Conservation (phyloP, 2,888 invertebrate genomes). For the Cybosia mesomella region DNA sequence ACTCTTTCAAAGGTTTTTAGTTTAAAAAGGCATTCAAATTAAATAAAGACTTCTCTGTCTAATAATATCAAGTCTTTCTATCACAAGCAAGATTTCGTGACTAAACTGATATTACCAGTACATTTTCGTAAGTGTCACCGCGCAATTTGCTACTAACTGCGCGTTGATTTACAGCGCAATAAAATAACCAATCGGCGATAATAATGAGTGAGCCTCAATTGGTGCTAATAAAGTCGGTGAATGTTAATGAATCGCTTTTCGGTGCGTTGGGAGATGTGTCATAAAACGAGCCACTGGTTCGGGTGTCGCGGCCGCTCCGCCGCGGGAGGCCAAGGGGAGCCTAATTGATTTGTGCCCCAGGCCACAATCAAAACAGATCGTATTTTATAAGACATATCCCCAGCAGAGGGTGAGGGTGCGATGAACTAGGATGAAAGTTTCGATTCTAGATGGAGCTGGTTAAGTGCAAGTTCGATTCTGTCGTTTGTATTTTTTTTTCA, state of each 20-base stretch:
- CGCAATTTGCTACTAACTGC: constrained; percentile 38
- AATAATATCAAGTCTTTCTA: constrained; percentile 10
- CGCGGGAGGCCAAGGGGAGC: constrained; percentile 76
- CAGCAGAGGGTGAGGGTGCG: constrained; percentile 76
- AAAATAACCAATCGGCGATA: constrained; percentile 65
- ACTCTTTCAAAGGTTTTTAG: neutral
- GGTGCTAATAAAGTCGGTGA: constrained; percentile 83
- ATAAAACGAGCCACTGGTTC: constrained; percentile 86
- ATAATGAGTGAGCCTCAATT: constrained; percentile 70
- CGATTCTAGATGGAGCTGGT: constrained; percentile 29
- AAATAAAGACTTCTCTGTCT: too few species aligned
- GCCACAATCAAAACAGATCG: constrained; percentile 88
- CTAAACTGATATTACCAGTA: constrained; percentile 2
- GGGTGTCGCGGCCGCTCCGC: constrained; percentile 76
- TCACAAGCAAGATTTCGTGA: constrained; percentile 5
- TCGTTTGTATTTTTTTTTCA: neutral
- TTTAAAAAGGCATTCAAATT: neutral
- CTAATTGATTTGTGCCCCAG: constrained; percentile 88
- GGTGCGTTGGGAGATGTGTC: constrained; percentile 81
- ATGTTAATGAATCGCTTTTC: constrained; percentile 84
- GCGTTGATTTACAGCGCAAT: constrained; percentile 47
- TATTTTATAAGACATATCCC: constrained; percentile 86
- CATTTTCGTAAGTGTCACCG: constrained; percentile 25
- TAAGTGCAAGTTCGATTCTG: constrained; percentile 63
- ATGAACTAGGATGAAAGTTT: constrained; percentile 43